Conservation (phyloP, 2,113 vertebrate species). For the Candoia aspera region DNA sequence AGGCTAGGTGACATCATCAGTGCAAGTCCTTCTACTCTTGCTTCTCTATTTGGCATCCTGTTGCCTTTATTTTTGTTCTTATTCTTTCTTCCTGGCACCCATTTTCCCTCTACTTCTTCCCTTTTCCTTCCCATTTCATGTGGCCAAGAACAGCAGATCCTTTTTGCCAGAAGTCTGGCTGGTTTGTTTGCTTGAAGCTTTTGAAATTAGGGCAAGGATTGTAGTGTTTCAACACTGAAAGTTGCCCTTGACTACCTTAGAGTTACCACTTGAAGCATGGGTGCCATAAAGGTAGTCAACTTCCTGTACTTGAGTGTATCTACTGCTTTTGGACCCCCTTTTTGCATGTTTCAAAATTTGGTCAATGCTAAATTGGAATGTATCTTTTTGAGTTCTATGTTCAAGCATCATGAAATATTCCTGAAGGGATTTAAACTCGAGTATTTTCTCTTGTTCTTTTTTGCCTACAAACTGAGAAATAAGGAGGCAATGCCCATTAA, state of each 20-base stretch:
- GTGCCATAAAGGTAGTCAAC: not conserved
- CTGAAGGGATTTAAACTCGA: not conserved
- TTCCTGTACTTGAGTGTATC: not conserved
- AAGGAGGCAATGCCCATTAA: not conserved
- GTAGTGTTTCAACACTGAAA: not conserved
- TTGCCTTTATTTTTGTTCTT: not conserved
- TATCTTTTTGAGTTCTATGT: not conserved
- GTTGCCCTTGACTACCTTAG: not conserved
- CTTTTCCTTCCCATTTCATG: not conserved
- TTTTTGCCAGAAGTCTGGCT: too few species aligned
- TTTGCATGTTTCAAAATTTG: not conserved
- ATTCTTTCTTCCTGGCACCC: not conserved
- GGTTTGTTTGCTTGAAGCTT: not conserved
- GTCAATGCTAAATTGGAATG: not conserved
- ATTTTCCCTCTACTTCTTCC: not conserved
- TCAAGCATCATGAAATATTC: not conserved
- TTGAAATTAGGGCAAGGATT: not conserved
- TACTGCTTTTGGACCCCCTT: not conserved
- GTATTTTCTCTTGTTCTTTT: not conserved
- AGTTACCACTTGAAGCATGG: not conserved
- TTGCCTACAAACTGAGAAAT: not conserved
- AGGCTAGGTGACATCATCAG: not conserved
- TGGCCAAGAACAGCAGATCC: not conserved
- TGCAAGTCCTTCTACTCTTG: not conserved
- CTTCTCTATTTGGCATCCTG: constrained; percentile 37